Evolutionary conservation across 1,140 invertebrate genomes (phyloP).

Genomic region (Macrobrachium rosenbergii): DNA sequence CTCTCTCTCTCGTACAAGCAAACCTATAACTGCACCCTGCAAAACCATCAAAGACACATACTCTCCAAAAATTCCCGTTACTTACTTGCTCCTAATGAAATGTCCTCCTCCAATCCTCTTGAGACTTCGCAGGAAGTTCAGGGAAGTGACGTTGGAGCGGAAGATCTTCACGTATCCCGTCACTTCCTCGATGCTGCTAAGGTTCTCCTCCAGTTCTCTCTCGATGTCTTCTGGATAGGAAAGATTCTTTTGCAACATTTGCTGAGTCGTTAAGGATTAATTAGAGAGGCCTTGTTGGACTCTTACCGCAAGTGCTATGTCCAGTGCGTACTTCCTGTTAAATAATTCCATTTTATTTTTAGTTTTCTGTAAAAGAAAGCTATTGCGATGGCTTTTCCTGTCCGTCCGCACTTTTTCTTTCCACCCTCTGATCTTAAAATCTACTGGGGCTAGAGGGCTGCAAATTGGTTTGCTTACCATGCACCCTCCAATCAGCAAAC

Average conservation of each 20-base stretch:
- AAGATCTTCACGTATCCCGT: conserved; percentile 37
- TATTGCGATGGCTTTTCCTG: too few species aligned
- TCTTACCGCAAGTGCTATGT: not conserved
- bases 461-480: too few species aligned
- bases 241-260: not conserved
- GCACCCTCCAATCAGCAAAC: too few species aligned
- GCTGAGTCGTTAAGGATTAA: too few species aligned
- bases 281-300: not conserved
- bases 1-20: not conserved
- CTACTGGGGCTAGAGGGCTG: too few species aligned
- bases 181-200: conserved; percentile 31
- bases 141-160: conserved; percentile 39
- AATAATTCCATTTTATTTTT: too few species aligned
- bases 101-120: not conserved
- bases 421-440: too few species aligned
- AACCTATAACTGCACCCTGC: not conserved
- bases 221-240: conserved; percentile 31
- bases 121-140: conserved; percentile 38
- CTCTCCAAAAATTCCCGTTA: not conserved
- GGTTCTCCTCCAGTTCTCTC: conserved; percentile 41
- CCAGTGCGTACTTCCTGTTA: too few species aligned
- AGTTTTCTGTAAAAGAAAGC: too few species aligned
- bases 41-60: too few species aligned
- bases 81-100: conserved; percentile 31
- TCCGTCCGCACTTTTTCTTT: too few species aligned